Evolutionary conservation across 2,113 vertebrate genomes (phyloP), one percentile per base, ranked within the genome.

Genomic region (Thymallus thymallus): DNA sequence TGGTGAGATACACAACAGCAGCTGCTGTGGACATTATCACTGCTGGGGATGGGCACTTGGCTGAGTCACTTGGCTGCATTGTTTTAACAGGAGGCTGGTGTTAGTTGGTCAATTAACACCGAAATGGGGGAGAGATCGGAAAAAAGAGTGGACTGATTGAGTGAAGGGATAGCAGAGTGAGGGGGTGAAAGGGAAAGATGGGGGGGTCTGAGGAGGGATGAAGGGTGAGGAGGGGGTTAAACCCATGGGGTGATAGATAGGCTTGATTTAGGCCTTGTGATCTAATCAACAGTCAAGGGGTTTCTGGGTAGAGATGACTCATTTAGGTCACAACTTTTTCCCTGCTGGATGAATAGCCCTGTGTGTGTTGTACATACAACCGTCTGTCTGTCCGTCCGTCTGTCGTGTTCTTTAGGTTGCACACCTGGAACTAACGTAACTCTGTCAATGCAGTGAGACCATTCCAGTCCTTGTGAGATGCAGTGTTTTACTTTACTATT

Each of bases 231-330:
- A 45, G 65, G 75, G 73, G 69, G 71, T 72, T 61, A 61, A 35
- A 60, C 62, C 68, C 61, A 62, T 69, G 70, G 76, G 72, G 29
- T 20, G 67, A 80, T 41, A 77, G 72, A 72, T 35, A 69, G 75
- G 14, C 73, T 48, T 80, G 23, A 30, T 73, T 73, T 20, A 45
- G 22, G 13, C 69, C 35, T 1, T 35, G 84, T 86, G 83, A 76
- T 84, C 81, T 88, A 77, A 85, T 82, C 77, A 77, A 56, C 60
- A 29, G 65, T 74, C 74, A 62, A 66, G 60, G 83, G 82, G 87
- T 82, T 87, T 74, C 67, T 72, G 78, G 76, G 74, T 60, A 68
- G 20, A 79, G 58, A 45, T 82, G 82, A 88, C 77, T 86, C 79
- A 84, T 80, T 67, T n/a, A 70, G 83, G 78, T 85, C 80, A 68